Conservation (phyloP, 2,797 vertebrate genomes). For the Sebastes iracundus region DNA sequence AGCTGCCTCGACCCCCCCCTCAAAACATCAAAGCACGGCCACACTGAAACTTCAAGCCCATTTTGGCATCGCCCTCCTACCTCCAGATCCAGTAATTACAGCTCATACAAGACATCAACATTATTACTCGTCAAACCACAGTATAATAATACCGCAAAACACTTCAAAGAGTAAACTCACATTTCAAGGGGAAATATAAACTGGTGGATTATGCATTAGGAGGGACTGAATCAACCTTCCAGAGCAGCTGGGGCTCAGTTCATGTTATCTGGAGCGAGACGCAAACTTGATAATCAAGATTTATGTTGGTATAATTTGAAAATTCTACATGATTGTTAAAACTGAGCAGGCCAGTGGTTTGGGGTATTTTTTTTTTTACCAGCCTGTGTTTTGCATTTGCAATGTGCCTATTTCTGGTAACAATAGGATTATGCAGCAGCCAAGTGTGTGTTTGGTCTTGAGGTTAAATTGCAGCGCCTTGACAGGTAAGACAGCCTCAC, state of each 20-base stretch:
- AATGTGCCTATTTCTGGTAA: conserved; percentile 26
- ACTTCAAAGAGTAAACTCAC: conserved; percentile 79
- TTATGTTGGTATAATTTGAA: conserved; percentile 42
- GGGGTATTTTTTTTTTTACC: not conserved
- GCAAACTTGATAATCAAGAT: conserved; percentile 53
- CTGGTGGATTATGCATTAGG: conserved; percentile 77
- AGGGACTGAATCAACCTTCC: conserved; percentile 63
- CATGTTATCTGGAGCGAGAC: conserved; percentile 39
- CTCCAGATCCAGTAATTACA: conserved; percentile 84
- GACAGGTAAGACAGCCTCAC: not conserved
- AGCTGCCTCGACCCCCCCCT: not conserved
- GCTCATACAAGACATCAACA: conserved; percentile 81
- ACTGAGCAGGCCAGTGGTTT: conserved; percentile 14
- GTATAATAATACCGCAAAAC: conserved; percentile 80
- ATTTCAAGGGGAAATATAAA: conserved; percentile 80
- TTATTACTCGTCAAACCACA: conserved; percentile 80
- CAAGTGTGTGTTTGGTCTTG: conserved; percentile 29
- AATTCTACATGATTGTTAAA: conserved; percentile 38
- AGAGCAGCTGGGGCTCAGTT: conserved; percentile 47
- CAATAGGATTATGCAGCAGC: conserved; percentile 32
- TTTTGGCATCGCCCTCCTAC: conserved; percentile 78
- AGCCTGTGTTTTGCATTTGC: conserved; percentile 17
- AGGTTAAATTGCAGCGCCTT: conserved; percentile 31
- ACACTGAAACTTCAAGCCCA: conserved; percentile 76
- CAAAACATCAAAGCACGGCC: conserved; percentile 79